Evolutionary conservation across 2,888 invertebrate genomes (phyloP), one percentile per base, ranked within the genome.

Genomic region (Fragum sueziense): DNA sequence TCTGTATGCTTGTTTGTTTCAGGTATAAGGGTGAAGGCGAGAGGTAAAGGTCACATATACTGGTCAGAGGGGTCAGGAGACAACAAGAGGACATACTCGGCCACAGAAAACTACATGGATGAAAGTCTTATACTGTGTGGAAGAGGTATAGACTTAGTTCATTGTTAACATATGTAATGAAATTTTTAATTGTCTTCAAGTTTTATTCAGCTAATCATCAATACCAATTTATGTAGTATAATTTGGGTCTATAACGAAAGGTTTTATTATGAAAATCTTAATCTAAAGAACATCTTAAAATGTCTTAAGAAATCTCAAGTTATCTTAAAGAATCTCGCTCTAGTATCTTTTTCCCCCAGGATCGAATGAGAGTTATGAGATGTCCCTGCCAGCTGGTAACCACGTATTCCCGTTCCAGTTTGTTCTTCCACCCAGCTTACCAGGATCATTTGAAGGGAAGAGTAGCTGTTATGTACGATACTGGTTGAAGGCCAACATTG

Each of bases 401-500:
- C 95, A 96, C 88, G 94, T 94, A 4, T 97, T 96, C 92, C 97
- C 97, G 20, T 97, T 97, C 90, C 95, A 95, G 20, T 97, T 96
- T 91, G 94, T 95, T 9, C 93, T 96, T 82, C 96, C 96, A 2
- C 94, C 94, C 0, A 81, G 75, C 54, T 69, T 91, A 11, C 92
- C 92, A 0, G 89, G 90, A 0, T 91, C 91, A 1, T 92, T 89
- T 86, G 92, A 92, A 71, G 90, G 90, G 1, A 73, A 70, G 27
- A 70, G 41, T 0, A 57, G 70, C 33, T 95, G 89, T 94, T 94
- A 92, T 97, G 97, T 98, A 51, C 95, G 96, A 27, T 98, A 97
- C 90, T 95, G 95, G 11, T 95, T 97, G n/a, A 97, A 96, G 93
- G 96, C 96, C 0, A 95, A 95, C 0, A 94, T 97, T 25, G 97